Evolutionary conservation across 2,888 invertebrate species (phyloP).

Genomic region (Pimpla rufipes): DNA sequence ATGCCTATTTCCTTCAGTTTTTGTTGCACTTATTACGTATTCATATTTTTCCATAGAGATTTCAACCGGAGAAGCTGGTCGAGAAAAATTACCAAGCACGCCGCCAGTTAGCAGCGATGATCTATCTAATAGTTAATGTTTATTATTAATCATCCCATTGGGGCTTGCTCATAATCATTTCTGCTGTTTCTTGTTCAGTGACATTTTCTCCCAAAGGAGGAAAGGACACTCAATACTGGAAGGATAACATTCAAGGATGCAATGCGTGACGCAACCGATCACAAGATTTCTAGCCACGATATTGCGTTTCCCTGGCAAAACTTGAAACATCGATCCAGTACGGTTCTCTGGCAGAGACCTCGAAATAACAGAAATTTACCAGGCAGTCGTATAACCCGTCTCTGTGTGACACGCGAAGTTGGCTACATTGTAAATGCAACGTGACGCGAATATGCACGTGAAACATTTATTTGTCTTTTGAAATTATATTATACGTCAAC

Average conservation of each 20-base stretch:
- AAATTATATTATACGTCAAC: neutral
- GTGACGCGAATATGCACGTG: constrained; percentile 3
- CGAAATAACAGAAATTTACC: constrained; percentile 56
- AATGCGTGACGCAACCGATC: constrained; percentile 34
- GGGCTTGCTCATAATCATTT: too few relatives aligned
- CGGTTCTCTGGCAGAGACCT: constrained; percentile 34
- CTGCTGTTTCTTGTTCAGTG: neutral
- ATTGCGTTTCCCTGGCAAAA: constrained; percentile 27
- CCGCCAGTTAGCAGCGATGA: too few relatives aligned
- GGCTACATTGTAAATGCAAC: constrained; percentile 5
- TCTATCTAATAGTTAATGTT: too few relatives aligned
- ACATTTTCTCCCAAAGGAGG: neutral
- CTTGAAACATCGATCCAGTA: constrained; percentile 54
- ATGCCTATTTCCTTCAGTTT: too few relatives aligned
- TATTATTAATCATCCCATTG: too few relatives aligned
- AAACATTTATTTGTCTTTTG: neutral
- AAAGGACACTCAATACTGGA: too few relatives aligned
- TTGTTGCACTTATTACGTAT: too few relatives aligned
- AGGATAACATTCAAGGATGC: constrained; percentile 2
- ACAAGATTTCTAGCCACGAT: constrained; percentile 37
- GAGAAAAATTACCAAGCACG: too few relatives aligned
- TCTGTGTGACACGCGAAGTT: constrained; percentile 33
- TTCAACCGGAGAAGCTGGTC: too few relatives aligned
- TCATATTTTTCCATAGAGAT: too few relatives aligned
- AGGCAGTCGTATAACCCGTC: constrained; percentile 40